Conservation (phyloP, 2,888 invertebrate genomes). For the Drosophila vallismaia region DNA sequence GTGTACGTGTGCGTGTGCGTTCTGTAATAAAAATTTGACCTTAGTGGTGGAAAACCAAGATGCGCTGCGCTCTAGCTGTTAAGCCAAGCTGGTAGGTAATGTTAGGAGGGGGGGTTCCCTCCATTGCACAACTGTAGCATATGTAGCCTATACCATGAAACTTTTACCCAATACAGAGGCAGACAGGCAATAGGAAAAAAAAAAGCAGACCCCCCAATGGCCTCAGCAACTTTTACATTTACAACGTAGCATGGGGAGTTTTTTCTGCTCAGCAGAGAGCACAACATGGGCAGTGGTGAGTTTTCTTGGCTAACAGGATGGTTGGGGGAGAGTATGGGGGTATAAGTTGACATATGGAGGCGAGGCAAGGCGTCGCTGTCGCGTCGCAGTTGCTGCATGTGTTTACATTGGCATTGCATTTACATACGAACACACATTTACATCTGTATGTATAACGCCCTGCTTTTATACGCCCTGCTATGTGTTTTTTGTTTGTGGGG, state of each 20-base stretch:
- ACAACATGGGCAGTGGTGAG: slow-evolving; percentile 29
- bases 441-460: background rate
- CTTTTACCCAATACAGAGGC: slow-evolving; percentile 19
- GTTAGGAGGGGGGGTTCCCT: slow-evolving; percentile 10
- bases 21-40: slow-evolving; percentile 53
- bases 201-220: slow-evolving; percentile 25
- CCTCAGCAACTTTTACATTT: slow-evolving; percentile 47
- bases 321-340: background rate
- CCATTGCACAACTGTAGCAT: slow-evolving; percentile 35
- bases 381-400: slow-evolving; percentile 18
- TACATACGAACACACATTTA: slow-evolving; percentile 7
- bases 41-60: slow-evolving; percentile 38
- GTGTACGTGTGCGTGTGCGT: slow-evolving; percentile 2
- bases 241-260: slow-evolving; percentile 50
- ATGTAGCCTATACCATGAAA: slow-evolving; percentile 7
- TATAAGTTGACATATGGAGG: slow-evolving; percentile 21
- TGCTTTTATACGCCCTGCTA: background rate
- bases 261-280: slow-evolving; percentile 27
- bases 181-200: slow-evolving; percentile 3
- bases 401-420: slow-evolving; percentile 31
- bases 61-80: slow-evolving; percentile 14
- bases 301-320: slow-evolving; percentile 12
- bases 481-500: slow-evolving; percentile 7
- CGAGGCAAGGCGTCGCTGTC: slow-evolving; percentile 11
- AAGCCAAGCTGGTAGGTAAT: slow-evolving; percentile 17